A percentile compares a stretch with the other conserved stretches of the same genome.
phyloP scores from a whole-genome alignment of 2,888 invertebrate genomes.

The Conchocele bisecta region DNA sequence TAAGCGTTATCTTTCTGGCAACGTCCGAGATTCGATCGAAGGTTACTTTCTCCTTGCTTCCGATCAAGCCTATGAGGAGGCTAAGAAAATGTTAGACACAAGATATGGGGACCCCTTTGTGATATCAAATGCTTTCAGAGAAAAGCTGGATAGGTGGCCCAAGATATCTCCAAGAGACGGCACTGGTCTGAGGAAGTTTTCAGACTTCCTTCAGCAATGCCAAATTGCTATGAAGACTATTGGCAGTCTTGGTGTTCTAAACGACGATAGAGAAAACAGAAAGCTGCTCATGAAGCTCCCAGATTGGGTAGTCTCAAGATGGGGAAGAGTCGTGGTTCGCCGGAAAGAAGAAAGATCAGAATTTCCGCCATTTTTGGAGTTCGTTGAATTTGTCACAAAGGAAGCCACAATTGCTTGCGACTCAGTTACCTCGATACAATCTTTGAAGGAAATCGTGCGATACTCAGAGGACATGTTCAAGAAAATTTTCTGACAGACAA shows the following conservation, averaged over 20 bases:
- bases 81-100: constrained; percentile 35
- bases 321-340: constrained; percentile 21
- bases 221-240: constrained; percentile 14
- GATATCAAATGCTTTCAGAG: constrained; percentile 41
- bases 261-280: constrained; percentile 48
- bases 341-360: constrained; percentile 1
- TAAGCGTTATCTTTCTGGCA: constrained; percentile 9
- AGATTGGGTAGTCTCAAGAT: constrained; percentile 29
- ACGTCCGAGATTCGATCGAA: constrained; percentile 15
- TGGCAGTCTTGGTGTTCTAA: constrained; percentile 7
- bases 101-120: constrained; percentile 41
- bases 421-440: constrained; percentile 36
- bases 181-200: constrained; percentile 15
- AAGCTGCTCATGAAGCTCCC: constrained; percentile 40
- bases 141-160: constrained; percentile 48
- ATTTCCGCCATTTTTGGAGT: constrained; percentile 28
- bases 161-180: constrained; percentile 24
- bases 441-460: constrained; percentile 13
- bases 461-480: too few relatives aligned
- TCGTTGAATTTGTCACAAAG: constrained; percentile 29
- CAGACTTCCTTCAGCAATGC: constrained; percentile 40
- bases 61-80: constrained; percentile 36
- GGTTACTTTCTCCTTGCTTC: constrained; percentile 7
- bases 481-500: too few relatives aligned
- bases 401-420: constrained; percentile 49